Evolutionary conservation across 2,797 vertebrate species (phyloP), one percentile per base, ranked within the genome.

Genomic region (Linurgus olivaceus): DNA sequence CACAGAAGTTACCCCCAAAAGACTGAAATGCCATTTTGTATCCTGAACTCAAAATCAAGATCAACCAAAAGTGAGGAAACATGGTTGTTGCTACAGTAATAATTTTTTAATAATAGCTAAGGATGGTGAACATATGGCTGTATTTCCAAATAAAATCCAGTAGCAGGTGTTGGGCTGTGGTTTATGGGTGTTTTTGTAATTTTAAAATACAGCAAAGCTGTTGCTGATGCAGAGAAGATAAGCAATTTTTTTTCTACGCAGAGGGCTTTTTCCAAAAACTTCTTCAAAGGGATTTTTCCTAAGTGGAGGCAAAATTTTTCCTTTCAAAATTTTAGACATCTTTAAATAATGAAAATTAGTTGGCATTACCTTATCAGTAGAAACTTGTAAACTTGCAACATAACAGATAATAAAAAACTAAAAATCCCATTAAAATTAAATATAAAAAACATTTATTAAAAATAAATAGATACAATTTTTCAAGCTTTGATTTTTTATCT

Each of bases 61-160:
- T 52, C 16, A 91, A 73, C 25, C 47, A 70, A 85, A 94, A 89
- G 79, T 77, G 77, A 97, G 93, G 79, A 93, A 95, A 57, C 55
- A 80, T 44, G 90, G 75, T 78, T 95, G 40, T 62, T 82, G 65
- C 59, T 84, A 96, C 91, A 95, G 92, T 83, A 80, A 92, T 79
- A 13, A 19, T 55, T 92, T 94, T 94, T 97, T 91, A 96, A 94
- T 88, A 94, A 96, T 77, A 95, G 83, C 75, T 89, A 95, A 21
- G 23, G 57, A 94, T 94, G 94, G 94, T 29, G 76, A 97, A 94
- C 89, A 93, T 72, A 92, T 92, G 93, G 76, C 86, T 77, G 6
- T 45, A 79, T 89, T 96, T 96, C 66, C 87, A 96, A 96, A 93
- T 71, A 92, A 88, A 80, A 90, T 93, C 92, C 82, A 94, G 78